Conservation (phyloP, 2,797 vertebrate genomes). For the Anguilla anguilla region DNA sequence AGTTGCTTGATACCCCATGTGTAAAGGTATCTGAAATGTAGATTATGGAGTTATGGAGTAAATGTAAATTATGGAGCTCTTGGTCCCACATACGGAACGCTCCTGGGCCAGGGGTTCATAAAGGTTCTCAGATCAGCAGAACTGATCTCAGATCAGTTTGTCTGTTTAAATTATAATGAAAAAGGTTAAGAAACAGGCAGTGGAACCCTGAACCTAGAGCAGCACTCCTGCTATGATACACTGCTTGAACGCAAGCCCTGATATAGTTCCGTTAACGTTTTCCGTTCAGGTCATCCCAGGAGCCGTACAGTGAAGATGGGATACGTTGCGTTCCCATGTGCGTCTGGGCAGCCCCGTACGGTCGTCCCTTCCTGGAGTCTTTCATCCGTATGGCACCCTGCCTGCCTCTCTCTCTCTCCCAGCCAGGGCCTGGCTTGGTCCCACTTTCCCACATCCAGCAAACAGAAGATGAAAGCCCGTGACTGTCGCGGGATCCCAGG, state of each 20-base stretch:
- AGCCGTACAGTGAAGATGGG: not conserved
- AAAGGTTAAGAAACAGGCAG: no score
- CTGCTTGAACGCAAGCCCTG: not conserved
- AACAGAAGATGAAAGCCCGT: slow-evolving; percentile 18
- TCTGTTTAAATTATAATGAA: no score
- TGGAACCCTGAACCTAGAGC: no score
- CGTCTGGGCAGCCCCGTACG: not conserved
- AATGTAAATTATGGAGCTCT: not conserved
- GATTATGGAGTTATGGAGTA: not conserved
- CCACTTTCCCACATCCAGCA: slow-evolving; percentile 4
- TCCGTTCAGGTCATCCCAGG: not conserved
- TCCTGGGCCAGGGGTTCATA: not conserved
- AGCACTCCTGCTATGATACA: no score
- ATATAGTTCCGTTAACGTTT: not conserved
- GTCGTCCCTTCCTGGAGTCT: not conserved
- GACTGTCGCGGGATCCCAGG: slow-evolving; percentile 5
- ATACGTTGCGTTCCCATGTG: not conserved
- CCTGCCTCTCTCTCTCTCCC: slow-evolving; percentile 3
- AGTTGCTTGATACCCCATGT: not conserved
- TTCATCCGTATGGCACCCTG: slow-evolving; percentile 17
- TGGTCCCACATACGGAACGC: not conserved
- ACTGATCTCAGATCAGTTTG: no score
- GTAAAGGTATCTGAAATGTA: slow-evolving; percentile 4
- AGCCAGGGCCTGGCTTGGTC: not conserved
- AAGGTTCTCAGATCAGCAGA: not conserved